These are phyloP conservation scores for Amiota communis DNA, from an alignment of 2,888 invertebrate species.

Conservation along the genomic window DNA sequence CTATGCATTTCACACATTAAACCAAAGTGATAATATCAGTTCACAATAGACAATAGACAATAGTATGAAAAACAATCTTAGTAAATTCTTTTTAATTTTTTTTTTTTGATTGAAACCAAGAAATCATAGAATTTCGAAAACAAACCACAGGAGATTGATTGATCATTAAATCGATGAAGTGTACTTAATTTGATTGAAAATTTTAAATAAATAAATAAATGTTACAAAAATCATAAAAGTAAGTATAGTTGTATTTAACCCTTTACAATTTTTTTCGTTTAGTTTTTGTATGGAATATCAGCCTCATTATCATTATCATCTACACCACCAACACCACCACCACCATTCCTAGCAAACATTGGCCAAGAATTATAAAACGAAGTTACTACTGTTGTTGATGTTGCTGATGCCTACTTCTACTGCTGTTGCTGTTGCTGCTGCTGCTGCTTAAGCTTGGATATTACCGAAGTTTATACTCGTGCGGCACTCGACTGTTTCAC, in stretches of 20 bases:
- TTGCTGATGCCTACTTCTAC: not conserved
- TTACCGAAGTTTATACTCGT: too few species aligned
- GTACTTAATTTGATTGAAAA: too few species aligned
- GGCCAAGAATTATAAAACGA: not conserved
- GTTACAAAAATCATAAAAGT: not conserved
- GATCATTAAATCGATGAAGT: too few species aligned
- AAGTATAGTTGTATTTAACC: slow-evolving; percentile 35
- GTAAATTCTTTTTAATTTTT: too few species aligned
- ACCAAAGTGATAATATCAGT: too few species aligned
- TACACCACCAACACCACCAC: not conserved
- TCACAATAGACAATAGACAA: too few species aligned
- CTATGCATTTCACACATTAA: too few species aligned
- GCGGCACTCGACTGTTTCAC: slow-evolving; percentile 35
- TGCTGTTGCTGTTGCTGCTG: not conserved
- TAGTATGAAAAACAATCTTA: too few species aligned
- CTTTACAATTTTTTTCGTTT: not conserved
- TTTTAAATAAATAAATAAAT: too few species aligned
- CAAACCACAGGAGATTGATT: too few species aligned
- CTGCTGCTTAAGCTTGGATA: slow-evolving; percentile 25
- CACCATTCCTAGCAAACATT: not conserved
- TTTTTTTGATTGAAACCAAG: too few species aligned
- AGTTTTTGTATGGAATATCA: not conserved
- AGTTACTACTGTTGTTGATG: not conserved
- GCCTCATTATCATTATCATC: not conserved
- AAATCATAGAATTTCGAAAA: too few species aligned